Base-by-base conservation (phyloP, 2,888 invertebrate genomes). In the Chromoteleia sp. region DNA sequence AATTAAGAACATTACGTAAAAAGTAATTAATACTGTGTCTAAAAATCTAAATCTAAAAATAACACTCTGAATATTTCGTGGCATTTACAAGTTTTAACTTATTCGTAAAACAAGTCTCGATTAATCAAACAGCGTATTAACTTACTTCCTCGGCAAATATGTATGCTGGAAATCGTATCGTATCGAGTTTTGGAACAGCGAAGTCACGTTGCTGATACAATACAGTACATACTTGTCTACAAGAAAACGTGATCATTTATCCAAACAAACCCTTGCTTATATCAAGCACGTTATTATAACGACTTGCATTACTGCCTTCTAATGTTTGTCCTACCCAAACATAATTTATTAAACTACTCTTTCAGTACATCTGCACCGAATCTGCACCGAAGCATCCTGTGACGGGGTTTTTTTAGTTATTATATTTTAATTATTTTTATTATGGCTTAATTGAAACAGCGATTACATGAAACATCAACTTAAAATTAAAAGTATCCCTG, bases 211-310 rank as follows among this genome's bases (percentile, higher is more conserved):
- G 30, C 45, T 33, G 56, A 45, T 41, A 70, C 45, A 70, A 41
- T 50, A 14, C 50, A 14, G 14, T 21, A 41, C 39, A 56, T 10
- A 15, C 12, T 43, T 54, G 25, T 54, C 54, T 56, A 21, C 56
- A 70, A 36, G 48, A 45, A 48, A 48, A 71, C 59, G 71, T 59
- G 59, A 36, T 29, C 71, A 19, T 71, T 58, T 71, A 15, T 43
- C 45, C 58, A 36, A 58, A 59, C 50, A 48, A 59, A 50, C 21
- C 39, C 17, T n/a, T 19, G 50, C 50, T 59, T 59, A 15, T 19
- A 61, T 41, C 29, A 25, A n/a, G 12, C 50, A 29, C 21, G 39
- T 50, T 43, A 43, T 68, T 54, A 43, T 19, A 43, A 54, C 30
- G 54, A 41, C 52, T 67, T 52, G 15, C 41, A 41, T 67, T 30